Conservation (phyloP, 2,797 vertebrate species). For the Halcyon chelicuti region DNA sequence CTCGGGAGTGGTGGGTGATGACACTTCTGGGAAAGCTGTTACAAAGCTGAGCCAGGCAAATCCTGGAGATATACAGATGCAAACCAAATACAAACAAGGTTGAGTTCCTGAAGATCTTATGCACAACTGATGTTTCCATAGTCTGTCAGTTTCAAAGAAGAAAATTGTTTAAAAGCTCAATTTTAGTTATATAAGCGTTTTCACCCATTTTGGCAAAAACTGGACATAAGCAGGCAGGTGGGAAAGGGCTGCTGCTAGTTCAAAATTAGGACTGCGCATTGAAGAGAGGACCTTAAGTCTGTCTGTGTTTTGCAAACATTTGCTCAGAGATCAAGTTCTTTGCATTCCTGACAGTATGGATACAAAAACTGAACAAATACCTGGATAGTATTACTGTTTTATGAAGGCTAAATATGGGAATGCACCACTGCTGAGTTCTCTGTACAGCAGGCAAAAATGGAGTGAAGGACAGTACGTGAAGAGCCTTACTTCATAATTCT, state of each 20-base stretch:
- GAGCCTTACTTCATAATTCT: neutral
- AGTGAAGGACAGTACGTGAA: neutral
- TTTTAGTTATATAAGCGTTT: neutral
- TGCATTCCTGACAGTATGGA: neutral
- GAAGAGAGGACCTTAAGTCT: neutral
- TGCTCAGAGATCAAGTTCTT: neutral
- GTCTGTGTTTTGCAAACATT: neutral
- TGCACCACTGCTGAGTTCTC: neutral
- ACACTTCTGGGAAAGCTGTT: constrained; percentile 1
- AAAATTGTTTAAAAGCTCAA: neutral
- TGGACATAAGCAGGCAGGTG: neutral
- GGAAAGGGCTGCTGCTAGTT: neutral
- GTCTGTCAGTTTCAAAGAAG: neutral
- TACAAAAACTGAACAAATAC: neutral
- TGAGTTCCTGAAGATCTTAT: neutral
- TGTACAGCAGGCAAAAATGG: neutral
- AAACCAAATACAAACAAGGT: neutral
- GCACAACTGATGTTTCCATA: neutral
- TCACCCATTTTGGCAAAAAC: neutral
- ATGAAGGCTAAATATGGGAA: neutral
- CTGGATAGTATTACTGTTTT: rapidly evolving
- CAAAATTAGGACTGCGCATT: neutral
- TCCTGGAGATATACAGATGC: neutral
- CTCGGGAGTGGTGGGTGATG: neutral
- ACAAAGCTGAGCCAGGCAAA: neutral